A percentile compares a stretch with the other conserved stretches of the same genome.
Conservation (phyloP, 35 echinoderm and acorn worm species). For the Apostichopus parvimensis region DNA sequence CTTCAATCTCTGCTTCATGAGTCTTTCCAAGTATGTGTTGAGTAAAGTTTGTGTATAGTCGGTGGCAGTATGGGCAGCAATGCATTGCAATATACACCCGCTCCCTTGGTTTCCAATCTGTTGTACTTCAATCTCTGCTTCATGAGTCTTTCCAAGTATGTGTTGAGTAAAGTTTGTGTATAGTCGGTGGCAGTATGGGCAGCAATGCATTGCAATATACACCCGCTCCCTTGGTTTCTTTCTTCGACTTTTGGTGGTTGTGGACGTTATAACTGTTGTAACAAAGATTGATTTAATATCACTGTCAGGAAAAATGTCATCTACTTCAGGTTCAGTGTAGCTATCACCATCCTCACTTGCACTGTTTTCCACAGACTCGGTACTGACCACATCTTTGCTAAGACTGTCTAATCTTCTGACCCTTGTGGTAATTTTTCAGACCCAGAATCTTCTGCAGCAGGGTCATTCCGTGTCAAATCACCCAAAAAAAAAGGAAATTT, state of each 20-base stretch:
- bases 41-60: conserved; percentile 41
- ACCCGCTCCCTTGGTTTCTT: conserved; percentile 20
- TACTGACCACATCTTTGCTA: not conserved
- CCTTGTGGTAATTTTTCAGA: too few species aligned
- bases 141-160: conserved; percentile 50
- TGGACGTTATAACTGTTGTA: conserved; percentile 5
- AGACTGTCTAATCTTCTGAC: not conserved
- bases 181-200: conserved; percentile 46
- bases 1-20: conserved; percentile 49
- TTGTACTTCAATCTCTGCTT: conserved; percentile 41
- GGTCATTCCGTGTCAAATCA: too few species aligned
- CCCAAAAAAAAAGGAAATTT: too few species aligned
- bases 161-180: conserved; percentile 51
- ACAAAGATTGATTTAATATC: not conserved
- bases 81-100: conserved; percentile 40
- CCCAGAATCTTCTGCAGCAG: too few species aligned
- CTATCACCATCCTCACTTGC: not conserved
- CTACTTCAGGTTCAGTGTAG: not conserved
- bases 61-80: conserved; percentile 45
- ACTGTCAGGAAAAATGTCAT: not conserved
- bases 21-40: conserved; percentile 53
- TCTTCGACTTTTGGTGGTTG: not conserved
- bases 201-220: conserved; percentile 34
- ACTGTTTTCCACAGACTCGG: not conserved
- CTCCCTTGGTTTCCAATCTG: not conserved